These are phyloP conservation scores for Pyrgilauda ruficollis DNA, from an alignment of 2,113 vertebrate species.

Conservation along the genomic window DNA sequence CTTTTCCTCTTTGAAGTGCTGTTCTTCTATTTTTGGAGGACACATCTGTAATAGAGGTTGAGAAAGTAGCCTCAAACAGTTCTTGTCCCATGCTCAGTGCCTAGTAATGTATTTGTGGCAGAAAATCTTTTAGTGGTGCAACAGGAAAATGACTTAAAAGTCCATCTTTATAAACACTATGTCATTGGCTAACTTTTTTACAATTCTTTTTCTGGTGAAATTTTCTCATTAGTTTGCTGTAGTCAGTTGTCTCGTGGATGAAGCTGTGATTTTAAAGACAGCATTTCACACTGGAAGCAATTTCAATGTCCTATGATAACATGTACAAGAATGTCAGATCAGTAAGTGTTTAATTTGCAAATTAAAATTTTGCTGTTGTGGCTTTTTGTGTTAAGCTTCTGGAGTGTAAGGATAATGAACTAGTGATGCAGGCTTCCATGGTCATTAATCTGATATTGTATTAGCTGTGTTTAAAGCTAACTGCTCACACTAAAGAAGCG, in stretches of 20 bases:
- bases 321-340: conserved; percentile 27
- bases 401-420: conserved; percentile 2
- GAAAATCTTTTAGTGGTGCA: not conserved
- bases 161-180: not conserved
- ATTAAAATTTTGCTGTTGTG: conserved; percentile 3
- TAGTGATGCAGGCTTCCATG: not conserved
- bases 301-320: conserved; percentile 9
- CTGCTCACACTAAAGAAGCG: not conserved
- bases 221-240: not conserved
- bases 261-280: not conserved
- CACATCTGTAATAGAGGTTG: not conserved
- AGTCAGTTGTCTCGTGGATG: not conserved
- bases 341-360: conserved; percentile 42
- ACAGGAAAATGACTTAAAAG: not conserved
- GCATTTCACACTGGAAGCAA: conserved; percentile 11
- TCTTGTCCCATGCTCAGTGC: not conserved
- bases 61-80: not conserved
- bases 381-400: conserved; percentile 23
- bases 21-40: not conserved
- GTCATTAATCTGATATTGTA: conserved; percentile 21
- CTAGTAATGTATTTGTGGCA: not conserved
- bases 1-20: not conserved
- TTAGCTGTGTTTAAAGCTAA: not conserved
- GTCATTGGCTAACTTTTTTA: not conserved
- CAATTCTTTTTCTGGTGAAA: not conserved